Evolutionary conservation across 2,888 invertebrate genomes (phyloP).

Genomic region (Erannis defoliaria): DNA sequence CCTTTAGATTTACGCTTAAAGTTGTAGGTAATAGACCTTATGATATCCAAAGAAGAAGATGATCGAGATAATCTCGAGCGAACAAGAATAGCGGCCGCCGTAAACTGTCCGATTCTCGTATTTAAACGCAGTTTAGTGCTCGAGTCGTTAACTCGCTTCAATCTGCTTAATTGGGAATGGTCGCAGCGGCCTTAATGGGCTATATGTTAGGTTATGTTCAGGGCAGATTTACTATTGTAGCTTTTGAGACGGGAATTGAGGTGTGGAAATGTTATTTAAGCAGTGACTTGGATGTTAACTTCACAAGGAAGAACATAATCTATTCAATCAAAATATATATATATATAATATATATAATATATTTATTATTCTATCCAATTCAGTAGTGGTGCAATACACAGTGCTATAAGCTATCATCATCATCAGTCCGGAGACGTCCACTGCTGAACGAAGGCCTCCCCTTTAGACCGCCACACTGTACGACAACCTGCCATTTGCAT

Average conservation of each 20-base stretch:
- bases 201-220: conserved; percentile 56
- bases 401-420: no score
- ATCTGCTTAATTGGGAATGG: conserved; percentile 84
- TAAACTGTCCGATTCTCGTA: conserved; percentile 72
- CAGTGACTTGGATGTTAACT: neutral
- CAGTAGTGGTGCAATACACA: no score
- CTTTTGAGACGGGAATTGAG: conserved; percentile 37
- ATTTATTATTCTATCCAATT: no score
- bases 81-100: neutral
- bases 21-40: neutral
- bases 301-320: no score
- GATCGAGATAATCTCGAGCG: neutral
- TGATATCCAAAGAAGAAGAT: neutral
- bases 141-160: conserved; percentile 75
- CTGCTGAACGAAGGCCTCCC: no score
- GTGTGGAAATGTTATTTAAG: conserved; percentile 27
- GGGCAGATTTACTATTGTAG: conserved; percentile 46
- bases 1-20: no score
- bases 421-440: no score
- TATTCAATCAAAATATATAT: no score
- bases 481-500: no score
- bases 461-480: no score
- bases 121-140: conserved; percentile 77
- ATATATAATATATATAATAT: no score
- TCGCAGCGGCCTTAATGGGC: conserved; percentile 69